phyloP scores from a whole-genome alignment of 2,113 vertebrate species.

The Scomber colias region DNA sequence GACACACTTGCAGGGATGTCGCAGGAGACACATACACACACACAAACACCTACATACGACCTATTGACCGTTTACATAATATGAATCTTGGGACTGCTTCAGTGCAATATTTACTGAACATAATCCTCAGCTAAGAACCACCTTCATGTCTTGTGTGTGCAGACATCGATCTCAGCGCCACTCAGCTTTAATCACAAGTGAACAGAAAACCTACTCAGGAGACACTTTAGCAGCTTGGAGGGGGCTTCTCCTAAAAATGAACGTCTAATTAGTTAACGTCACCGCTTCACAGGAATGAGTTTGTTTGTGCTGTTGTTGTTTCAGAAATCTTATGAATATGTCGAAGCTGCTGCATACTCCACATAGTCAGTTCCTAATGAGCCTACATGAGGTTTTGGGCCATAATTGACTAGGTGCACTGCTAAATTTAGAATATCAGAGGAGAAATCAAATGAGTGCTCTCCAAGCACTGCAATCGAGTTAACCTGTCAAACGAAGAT shows the following conservation, averaged over 20 bases:
- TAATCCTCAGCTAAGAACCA: neutral
- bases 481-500: neutral
- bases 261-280: constrained; percentile 42
- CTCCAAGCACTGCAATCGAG: neutral
- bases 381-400: neutral
- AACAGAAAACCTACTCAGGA: constrained; percentile 28
- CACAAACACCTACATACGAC: neutral
- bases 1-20: neutral
- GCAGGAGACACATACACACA: neutral
- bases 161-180: constrained; percentile 29
- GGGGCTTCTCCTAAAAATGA: constrained; percentile 30
- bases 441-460: neutral
- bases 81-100: neutral
- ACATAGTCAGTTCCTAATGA: constrained; percentile 32
- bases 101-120: constrained; percentile 1
- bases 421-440: neutral
- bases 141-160: constrained; percentile 18
- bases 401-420: neutral
- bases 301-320: constrained; percentile 26
- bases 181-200: constrained; percentile 39
- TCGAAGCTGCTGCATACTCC: constrained; percentile 21
- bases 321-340: constrained; percentile 16
- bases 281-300: neutral
- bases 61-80: constrained; percentile 11
- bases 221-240: constrained; percentile 7